Evolutionary conservation across 2,888 invertebrate species (phyloP).

Genomic region (Athalia cordata): DNA sequence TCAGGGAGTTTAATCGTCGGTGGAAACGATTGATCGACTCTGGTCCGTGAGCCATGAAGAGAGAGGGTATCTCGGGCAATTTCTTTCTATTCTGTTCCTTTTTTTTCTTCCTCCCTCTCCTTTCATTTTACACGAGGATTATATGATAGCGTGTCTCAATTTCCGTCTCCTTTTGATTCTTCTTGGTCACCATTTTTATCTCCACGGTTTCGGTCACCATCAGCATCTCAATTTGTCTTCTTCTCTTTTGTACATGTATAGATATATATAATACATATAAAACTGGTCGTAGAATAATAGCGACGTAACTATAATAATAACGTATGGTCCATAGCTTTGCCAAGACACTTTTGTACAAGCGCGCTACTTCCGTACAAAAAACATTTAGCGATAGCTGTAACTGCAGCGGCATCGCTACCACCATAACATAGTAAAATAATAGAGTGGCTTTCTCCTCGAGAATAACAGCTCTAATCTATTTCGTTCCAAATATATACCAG

Average conservation of each 20-base stretch:
- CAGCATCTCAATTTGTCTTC: conserved; percentile 33
- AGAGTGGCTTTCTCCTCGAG: background rate
- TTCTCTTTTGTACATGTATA: background rate
- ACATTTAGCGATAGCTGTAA: background rate
- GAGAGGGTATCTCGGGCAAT: conserved; percentile 24
- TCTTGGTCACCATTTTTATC: conserved; percentile 46
- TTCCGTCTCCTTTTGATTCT: conserved; percentile 51
- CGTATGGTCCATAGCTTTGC: conserved; percentile 65
- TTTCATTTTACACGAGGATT: conserved; percentile 47
- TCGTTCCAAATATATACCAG: background rate
- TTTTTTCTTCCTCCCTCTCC: conserved; percentile 46
- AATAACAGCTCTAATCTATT: conserved; percentile 32
- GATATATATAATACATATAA: background rate
- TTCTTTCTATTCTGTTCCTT: conserved; percentile 49
- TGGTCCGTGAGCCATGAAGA: background rate
- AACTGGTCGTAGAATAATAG: conserved; percentile 23
- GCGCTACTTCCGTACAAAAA: conserved; percentile 20
- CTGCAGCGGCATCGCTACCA: background rate
- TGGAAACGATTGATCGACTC: background rate
- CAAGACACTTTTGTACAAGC: conserved; percentile 57
- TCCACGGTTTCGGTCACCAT: background rate
- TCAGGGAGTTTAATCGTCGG: background rate
- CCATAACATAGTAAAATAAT: conserved; percentile 10
- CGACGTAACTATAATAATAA: conserved; percentile 57
- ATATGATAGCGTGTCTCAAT: conserved; percentile 11